Percentiles rank a stretch among this genome's conserved stretches.
Evolutionary conservation across 2,113 vertebrate genomes (phyloP).

Genomic region (Lates calcarifer): DNA sequence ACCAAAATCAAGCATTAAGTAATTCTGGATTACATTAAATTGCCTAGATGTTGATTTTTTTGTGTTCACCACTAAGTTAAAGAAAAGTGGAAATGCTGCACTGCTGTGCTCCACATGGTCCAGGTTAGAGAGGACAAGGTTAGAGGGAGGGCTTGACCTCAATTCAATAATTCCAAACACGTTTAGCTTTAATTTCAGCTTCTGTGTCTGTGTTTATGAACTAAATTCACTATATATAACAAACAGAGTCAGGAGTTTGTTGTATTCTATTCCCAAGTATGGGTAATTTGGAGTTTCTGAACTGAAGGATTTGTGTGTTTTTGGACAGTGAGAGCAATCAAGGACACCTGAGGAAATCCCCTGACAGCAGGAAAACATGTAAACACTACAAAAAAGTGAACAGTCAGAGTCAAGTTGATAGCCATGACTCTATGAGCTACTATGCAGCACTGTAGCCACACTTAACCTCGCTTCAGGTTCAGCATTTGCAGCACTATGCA

Average conservation of each 20-base stretch:
- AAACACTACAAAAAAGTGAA: background rate
- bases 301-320: background rate
- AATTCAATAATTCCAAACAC: background rate
- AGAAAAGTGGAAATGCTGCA: background rate
- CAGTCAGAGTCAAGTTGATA: background rate
- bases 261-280: conserved; percentile 3
- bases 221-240: background rate
- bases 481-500: background rate
- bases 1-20: background rate
- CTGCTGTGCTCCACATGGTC: no score
- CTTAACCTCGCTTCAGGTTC: background rate
- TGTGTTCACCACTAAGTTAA: background rate
- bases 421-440: background rate
- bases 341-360: conserved; percentile 2
- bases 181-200: background rate
- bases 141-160: no score
- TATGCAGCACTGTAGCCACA: background rate
- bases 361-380: conserved; percentile 4
- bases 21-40: background rate
- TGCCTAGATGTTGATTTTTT: background rate
- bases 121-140: background rate
- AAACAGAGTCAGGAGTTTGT: background rate
- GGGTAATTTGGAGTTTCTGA: background rate
- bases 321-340: background rate
- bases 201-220: background rate